A percentile compares a stretch with the other conserved stretches of the same genome.
phyloP scores from a whole-genome alignment of 2,797 vertebrate species.

The Hoplostethus mediterraneus region DNA sequence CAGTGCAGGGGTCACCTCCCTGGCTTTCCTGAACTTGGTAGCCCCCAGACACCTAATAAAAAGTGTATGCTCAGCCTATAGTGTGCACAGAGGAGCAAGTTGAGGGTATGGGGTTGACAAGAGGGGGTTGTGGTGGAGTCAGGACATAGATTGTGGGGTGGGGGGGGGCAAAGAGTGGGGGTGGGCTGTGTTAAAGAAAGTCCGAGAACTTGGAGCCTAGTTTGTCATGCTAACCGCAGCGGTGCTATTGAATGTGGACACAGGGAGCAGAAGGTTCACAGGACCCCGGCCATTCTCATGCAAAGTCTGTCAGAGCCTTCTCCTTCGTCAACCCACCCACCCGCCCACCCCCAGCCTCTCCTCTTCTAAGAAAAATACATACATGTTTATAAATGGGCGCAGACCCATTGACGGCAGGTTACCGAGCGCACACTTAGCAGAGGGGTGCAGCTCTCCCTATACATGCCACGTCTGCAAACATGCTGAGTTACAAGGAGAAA shows the following conservation, averaged over 20 bases:
- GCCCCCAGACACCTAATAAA: conserved; percentile 57
- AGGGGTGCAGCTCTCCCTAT: conserved; percentile 3
- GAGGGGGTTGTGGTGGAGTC: conserved; percentile 36
- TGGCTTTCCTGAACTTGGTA: conserved; percentile 69
- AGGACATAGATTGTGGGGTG: conserved; percentile 25
- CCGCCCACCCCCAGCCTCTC: conserved; percentile 22
- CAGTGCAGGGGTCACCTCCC: conserved; percentile 10
- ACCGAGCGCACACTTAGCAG: conserved; percentile 20
- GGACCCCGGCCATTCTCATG: conserved; percentile 90
- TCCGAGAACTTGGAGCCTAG: conserved; percentile 80
- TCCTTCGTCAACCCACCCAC: conserved; percentile 51
- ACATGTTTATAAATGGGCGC: conserved; percentile 70
- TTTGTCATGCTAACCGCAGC: conserved; percentile 85
- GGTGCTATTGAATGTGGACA: conserved; percentile 80
- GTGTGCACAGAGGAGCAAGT: conserved; percentile 52
- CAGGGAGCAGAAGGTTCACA: conserved; percentile 91
- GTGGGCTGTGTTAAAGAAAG: conserved; percentile 47
- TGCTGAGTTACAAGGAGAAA: not conserved
- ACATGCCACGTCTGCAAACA: conserved; percentile 5
- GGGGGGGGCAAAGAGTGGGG: not conserved
- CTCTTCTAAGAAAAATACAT: conserved; percentile 61
- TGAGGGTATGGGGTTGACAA: conserved; percentile 38
- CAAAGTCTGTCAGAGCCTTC: conserved; percentile 81
- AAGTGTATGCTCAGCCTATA: conserved; percentile 32
- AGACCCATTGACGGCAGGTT: conserved; percentile 28